Evolutionary conservation across 2,797 vertebrate species (phyloP).

Genomic region (Cyclopterus lumpus): DNA sequence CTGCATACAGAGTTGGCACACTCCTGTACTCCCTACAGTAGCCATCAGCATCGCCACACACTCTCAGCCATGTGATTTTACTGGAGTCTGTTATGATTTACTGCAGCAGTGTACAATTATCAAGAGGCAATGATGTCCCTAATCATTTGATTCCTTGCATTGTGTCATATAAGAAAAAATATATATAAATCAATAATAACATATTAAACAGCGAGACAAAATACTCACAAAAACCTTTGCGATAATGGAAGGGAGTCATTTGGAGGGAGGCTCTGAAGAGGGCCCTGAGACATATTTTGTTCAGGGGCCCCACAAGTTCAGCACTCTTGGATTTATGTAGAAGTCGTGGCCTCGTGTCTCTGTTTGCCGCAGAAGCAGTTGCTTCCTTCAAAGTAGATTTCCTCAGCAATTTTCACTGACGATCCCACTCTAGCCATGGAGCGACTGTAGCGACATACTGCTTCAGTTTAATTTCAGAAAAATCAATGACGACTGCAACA

Average conservation of each 20-base stretch:
- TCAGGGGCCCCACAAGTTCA: not conserved
- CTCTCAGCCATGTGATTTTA: conserved; percentile 21
- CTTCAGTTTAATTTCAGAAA: not conserved
- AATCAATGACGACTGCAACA: not conserved
- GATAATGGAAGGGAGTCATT: not conserved
- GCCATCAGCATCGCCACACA: conserved; percentile 25
- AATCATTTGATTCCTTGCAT: not conserved
- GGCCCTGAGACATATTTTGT: not conserved
- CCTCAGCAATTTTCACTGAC: conserved; percentile 7
- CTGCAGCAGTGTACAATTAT: conserved; percentile 25
- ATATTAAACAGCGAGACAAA: not conserved
- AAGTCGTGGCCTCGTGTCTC: conserved; percentile 7
- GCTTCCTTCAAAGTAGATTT: conserved; percentile 7
- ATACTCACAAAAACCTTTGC: not conserved
- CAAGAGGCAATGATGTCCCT: not conserved
- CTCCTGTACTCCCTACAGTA: conserved; percentile 32
- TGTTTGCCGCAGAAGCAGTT: conserved; percentile 9
- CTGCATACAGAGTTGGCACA: conserved; percentile 51
- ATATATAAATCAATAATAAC: not conserved
- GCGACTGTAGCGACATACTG: not conserved
- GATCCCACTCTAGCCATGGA: conserved; percentile 14
- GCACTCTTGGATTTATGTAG: not conserved
- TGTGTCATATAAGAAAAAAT: not conserved
- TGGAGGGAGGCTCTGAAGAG: not conserved
- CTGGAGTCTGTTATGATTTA: conserved; percentile 26